Evolutionary conservation across 2,113 vertebrate species (phyloP), one percentile per base, ranked within the genome.

Genomic region (Nothocercus nigrocapillus): DNA sequence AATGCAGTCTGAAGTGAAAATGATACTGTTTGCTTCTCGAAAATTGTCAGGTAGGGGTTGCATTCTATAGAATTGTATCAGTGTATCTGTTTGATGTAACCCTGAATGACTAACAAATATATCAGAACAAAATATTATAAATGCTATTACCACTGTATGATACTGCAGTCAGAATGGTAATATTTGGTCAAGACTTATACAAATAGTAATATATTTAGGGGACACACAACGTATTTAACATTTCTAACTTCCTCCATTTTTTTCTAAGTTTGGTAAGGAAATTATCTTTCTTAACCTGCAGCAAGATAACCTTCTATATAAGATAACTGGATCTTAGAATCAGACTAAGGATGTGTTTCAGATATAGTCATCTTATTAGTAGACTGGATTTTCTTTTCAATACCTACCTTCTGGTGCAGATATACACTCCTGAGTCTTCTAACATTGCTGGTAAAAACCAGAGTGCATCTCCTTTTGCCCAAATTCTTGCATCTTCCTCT

Each of bases 381-480:
- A 2, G 36, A 56, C 17, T 79, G 44, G 28, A 86, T 69, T 94
- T 80, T 76, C 67, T 63, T 90, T 91, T 17, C 21, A 67, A 54
- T 76, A 63, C 97, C 61, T 78, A 98, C 98, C 99, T 99, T 96
- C 97, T 91, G 1, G 97, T 98, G 90, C 99, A 99, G 86, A 96
- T 85, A 58, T 99, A 99, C 24, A 97, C 82, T 53, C 98, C 99
- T 1, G 99, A 98, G 96, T 99, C 99, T 2, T 96, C 97, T 18
- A 72, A 58, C 84, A 45, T 79, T 45, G 97, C 98, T 21, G 99
- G 99, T 76, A 99, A 96, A 86, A 99, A 96, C 99, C 98, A 99
- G 64, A 99, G 93, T 18, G 94, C 56, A 3, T 95, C 82, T 10
- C 87, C 86, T 44, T 89, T 83, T 64, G 93, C 80, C 95, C 96